phyloP scores from a whole-genome alignment of 1,140 invertebrate genomes.

The Plectrocnemia conspersa region DNA sequence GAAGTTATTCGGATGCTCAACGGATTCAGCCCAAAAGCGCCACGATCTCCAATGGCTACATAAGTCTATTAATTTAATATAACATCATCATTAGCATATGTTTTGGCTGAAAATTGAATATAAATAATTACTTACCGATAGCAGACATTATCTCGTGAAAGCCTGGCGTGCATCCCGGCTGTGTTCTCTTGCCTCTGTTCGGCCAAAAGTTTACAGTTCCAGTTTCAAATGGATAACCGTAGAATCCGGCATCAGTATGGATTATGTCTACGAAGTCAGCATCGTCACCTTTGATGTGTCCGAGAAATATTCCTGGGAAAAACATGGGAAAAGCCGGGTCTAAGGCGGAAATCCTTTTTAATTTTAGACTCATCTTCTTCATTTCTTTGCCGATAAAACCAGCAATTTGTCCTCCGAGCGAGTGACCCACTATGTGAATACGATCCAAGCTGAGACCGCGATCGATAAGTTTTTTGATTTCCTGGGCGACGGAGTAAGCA shows the following conservation, averaged over 20 bases:
- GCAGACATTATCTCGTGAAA: constrained; percentile 46
- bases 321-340: constrained; percentile 60
- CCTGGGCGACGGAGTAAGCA: constrained; percentile 38
- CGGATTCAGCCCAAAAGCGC: constrained; percentile 60
- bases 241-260: constrained; percentile 61
- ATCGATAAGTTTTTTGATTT: constrained; percentile 41
- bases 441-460: constrained; percentile 41
- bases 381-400: constrained; percentile 58
- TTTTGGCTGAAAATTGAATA: constrained; percentile 23
- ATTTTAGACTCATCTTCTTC: constrained; percentile 36
- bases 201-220: constrained; percentile 62
- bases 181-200: constrained; percentile 54
- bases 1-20: constrained; percentile 53
- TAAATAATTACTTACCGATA: constrained; percentile 41
- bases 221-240: constrained; percentile 52
- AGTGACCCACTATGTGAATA: constrained; percentile 72
- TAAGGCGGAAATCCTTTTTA: constrained; percentile 51
- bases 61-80: constrained; percentile 45
- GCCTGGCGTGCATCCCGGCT: constrained; percentile 55
- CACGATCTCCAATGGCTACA: constrained; percentile 66
- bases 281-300: constrained; percentile 60
- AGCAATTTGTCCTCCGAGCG: constrained; percentile 69
- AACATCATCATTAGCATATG: constrained; percentile 44
- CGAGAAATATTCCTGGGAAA: constrained; percentile 49
- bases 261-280: constrained; percentile 65